These are phyloP conservation scores for Urocyon cinereoargenteus DNA, from an alignment of 2,797 vertebrate genomes.

Conservation along the genomic window DNA sequence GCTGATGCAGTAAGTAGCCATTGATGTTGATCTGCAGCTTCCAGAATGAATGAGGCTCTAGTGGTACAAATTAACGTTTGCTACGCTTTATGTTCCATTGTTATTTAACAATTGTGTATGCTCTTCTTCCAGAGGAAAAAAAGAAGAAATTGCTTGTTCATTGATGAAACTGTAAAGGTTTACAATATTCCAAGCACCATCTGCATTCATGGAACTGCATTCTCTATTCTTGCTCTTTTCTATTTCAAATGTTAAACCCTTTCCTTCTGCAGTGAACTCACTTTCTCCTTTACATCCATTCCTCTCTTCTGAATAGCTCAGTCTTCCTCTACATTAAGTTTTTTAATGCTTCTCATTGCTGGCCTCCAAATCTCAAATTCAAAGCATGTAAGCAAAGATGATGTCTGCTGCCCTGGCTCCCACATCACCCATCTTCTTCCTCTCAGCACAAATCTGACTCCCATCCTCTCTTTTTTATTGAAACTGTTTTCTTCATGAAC, in stretches of 20 bases:
- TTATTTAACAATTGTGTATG: neutral
- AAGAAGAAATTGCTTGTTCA: neutral
- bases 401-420: neutral
- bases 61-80: neutral
- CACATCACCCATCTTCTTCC: neutral
- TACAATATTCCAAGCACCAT: neutral
- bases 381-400: neutral
- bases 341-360: neutral
- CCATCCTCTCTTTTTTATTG: neutral
- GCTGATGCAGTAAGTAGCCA: neutral
- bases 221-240: neutral
- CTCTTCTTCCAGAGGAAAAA: neutral
- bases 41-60: neutral
- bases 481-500: neutral
- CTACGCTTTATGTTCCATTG: neutral
- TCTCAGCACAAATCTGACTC: neutral
- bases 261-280: neutral
- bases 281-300: neutral
- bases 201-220: neutral
- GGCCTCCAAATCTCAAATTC: neutral
- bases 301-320: neutral
- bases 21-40: neutral
- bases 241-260: constrained; percentile 33
- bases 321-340: neutral
- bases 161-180: constrained; percentile 15